Conservation (phyloP, 2,113 vertebrate species). For the Chaenocephalus aceratus region DNA sequence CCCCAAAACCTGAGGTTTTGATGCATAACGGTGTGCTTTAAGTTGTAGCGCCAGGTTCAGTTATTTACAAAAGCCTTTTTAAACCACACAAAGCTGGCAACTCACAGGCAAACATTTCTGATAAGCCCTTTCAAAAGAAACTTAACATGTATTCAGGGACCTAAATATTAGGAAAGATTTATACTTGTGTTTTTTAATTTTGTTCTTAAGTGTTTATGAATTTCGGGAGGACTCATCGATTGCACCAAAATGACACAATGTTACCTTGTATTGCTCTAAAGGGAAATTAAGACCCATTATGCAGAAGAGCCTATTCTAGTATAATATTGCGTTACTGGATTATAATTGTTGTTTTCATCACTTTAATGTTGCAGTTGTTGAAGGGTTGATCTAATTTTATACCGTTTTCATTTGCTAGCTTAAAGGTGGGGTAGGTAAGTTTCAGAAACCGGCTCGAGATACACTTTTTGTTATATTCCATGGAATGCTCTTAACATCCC, state of each 20-base stretch:
- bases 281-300: slow-evolving; percentile 40
- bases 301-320: too few species aligned
- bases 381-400: too few species aligned
- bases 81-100: background rate
- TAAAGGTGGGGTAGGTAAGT: too few species aligned
- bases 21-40: slow-evolving; percentile 6
- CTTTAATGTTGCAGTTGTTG: too few species aligned
- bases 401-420: too few species aligned
- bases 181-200: slow-evolving; percentile 7
- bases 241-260: slow-evolving; percentile 11
- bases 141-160: background rate
- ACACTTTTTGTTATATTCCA: too few species aligned
- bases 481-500: too few species aligned
- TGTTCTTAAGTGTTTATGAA: slow-evolving; percentile 51
- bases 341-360: too few species aligned
- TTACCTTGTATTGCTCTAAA: slow-evolving; percentile 6
- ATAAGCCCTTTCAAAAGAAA: background rate
- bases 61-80: slow-evolving; percentile 5
- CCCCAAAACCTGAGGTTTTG: background rate
- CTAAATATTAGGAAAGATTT: slow-evolving; percentile 9
- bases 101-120: background rate
- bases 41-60: slow-evolving; percentile 1
- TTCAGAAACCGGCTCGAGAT: too few species aligned
- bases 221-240: slow-evolving; percentile 25
- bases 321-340: too few species aligned